Evolutionary conservation across 2,888 invertebrate genomes (phyloP), one percentile per base, ranked within the genome.

Genomic region (Drosophila tripunctata): DNA sequence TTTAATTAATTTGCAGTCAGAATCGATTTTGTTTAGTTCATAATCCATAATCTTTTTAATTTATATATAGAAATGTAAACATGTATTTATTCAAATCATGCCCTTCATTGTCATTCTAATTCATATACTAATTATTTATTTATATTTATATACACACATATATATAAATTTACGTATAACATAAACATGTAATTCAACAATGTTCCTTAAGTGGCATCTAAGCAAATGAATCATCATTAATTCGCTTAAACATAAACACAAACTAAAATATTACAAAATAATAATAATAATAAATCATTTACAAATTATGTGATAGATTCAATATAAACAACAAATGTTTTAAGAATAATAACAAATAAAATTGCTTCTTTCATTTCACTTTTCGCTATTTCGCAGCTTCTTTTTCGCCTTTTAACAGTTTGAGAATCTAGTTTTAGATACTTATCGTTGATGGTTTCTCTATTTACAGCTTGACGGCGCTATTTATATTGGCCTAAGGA

Each of bases 401-500:
- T 19, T 35, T 58, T 27, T 19, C 31, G 12, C 8, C 19, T 30
- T 60, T 33, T 6, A 17, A 21, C 33, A 21, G 14, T 50, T 35
- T 40, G 6, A 14, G 2, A n/a, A n/a, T n/a, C n/a, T 17, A 2
- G 10, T 19, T 10, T 6, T 3, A 24, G n/a, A 7, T 35, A n/a
- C n/a, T n/a, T n/a, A 22, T 71, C 10, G 75, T 15, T 4, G 6
- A 2, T 30, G 5, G 8, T 43, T 51, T 12, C 7, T 58, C 63
- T 82, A 67, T 72, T 84, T 88, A 12, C 87, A 89, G 89, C 36
- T 75, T 89, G 61, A 78, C 79, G 48, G 70, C 87, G 12, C 66
- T 88, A 10, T 84, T 89, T 68, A 66, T 79, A 22, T 48, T 88
- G 68, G 75, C 70, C 31, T 87, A 14, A 19, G 27, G 30, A 55